Evolutionary conservation across 1,140 invertebrate genomes (phyloP), one percentile per base, ranked within the genome.

Genomic region (Pomacea maculata): DNA sequence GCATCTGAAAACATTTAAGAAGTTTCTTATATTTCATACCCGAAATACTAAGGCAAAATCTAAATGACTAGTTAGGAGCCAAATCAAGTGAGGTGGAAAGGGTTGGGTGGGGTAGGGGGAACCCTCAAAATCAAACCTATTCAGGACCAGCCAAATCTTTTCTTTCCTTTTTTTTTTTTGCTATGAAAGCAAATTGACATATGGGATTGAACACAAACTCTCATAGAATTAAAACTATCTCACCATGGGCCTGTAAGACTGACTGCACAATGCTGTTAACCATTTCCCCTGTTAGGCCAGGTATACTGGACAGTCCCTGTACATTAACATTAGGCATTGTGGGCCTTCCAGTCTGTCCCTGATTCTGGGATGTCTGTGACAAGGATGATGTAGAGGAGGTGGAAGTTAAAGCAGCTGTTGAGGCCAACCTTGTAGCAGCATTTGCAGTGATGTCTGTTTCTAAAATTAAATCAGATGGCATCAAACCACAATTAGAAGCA

Each of bases 261-360:
- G 93, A 93, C 78, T 94, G 93, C 84, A 95, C 93, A 5, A 95
- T 90, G 68, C 94, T 93, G 79, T 94, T 93, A 68, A 94, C 88
- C 74, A 94, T 91, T 83, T 93, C 93, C 25, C 91, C 91, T 0
- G 92, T 71, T 45, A 84, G 67, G 6, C 80, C 75, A 19, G 80
- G 75, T 29, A 81, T 81, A 45, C 68, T 57, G 21, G 67, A 25
- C 52, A 78, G 52, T 1, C 63, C 72, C 52, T 64, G 77, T 29
- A 75, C 29, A 34, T 75, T 71, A 65, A 75, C 54, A 19, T 63
- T 63, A 15, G 45, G 65, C 34, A 25, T 10, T 2, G 14, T 54
- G 15, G 63, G 45, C 29, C 52, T 68, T 11, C 9, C 14, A 45
- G 17, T 63, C 17, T 54, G 57, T 71, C 77, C 25, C n/a, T 65